Conservation (phyloP, 2,888 invertebrate genomes). For the Lasioglossum zephyrum region DNA sequence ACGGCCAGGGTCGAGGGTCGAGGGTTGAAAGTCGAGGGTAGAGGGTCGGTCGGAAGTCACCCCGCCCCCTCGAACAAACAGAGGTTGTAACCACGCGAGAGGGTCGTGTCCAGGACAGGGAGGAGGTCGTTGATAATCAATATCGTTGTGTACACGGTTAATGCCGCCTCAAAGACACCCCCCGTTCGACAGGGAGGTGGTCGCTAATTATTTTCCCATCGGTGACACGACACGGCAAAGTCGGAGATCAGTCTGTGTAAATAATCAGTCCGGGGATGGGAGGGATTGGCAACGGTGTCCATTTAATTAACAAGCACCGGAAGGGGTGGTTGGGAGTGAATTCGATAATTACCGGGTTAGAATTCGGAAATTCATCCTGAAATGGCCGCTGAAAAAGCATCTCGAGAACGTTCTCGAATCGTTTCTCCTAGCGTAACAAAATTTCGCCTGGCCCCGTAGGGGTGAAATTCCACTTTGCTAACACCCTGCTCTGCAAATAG, state of each 20-base stretch:
- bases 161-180: constrained; percentile 54
- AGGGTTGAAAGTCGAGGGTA: constrained; percentile 19
- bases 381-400: neutral
- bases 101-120: constrained; percentile 30
- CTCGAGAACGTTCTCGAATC: neutral
- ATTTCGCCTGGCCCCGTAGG: neutral
- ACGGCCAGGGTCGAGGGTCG: constrained; percentile 17
- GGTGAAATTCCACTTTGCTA: neutral
- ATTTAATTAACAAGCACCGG: constrained; percentile 57
- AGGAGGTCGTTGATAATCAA: constrained; percentile 44
- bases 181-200: constrained; percentile 9
- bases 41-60: constrained; percentile 20
- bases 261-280: neutral
- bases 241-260: constrained; percentile 50
- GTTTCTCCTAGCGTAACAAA: neutral
- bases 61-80: constrained; percentile 32
- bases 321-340: too few species aligned
- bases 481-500: neutral
- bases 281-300: constrained; percentile 24
- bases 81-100: constrained; percentile 11
- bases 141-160: constrained; percentile 59
- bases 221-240: constrained; percentile 56
- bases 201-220: constrained; percentile 68
- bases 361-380: neutral
- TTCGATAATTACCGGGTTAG: neutral